Evolutionary conservation across 2,113 vertebrate genomes (phyloP).

Genomic region (Oophaga pumilio): DNA sequence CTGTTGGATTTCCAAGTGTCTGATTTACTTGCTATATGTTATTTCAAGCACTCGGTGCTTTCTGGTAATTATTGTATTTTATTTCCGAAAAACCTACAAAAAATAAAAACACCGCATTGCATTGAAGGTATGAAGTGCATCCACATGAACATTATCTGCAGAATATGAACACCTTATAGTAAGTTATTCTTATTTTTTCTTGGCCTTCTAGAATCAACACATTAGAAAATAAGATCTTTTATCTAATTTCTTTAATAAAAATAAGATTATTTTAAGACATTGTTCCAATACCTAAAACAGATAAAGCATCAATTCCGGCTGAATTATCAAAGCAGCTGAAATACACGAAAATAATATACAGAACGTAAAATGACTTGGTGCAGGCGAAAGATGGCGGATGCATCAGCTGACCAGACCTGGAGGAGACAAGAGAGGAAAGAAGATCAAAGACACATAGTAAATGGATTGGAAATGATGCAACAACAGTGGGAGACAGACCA

Average conservation of each 20-base stretch:
- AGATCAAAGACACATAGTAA: background rate
- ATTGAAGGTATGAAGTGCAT: too few relatives aligned
- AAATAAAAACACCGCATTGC: too few relatives aligned
- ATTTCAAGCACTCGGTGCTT: too few relatives aligned
- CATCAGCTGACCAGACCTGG: constrained; percentile 49
- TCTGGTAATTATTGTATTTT: too few relatives aligned
- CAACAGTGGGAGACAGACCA: too few relatives aligned
- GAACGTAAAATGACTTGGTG: background rate
- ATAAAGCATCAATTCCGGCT: background rate
- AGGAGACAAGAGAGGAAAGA: background rate
- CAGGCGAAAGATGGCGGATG: background rate
- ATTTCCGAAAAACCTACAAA: too few relatives aligned
- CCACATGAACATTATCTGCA: too few relatives aligned
- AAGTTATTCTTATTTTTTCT: too few relatives aligned
- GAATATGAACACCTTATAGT: too few relatives aligned
- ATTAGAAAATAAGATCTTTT: background rate
- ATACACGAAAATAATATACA: background rate
- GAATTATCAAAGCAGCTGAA: background rate
- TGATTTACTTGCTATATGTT: too few relatives aligned
- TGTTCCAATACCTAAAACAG: background rate
- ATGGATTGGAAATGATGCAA: background rate
- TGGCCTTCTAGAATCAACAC: background rate
- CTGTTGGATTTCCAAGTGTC: too few relatives aligned
- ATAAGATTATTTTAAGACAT: constrained; percentile 8
- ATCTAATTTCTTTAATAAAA: constrained; percentile 27